Percentiles rank a stretch among this genome's conserved stretches.
Evolutionary conservation across 2,113 vertebrate species (phyloP).

Genomic region (Opisthocomus hoazin): DNA sequence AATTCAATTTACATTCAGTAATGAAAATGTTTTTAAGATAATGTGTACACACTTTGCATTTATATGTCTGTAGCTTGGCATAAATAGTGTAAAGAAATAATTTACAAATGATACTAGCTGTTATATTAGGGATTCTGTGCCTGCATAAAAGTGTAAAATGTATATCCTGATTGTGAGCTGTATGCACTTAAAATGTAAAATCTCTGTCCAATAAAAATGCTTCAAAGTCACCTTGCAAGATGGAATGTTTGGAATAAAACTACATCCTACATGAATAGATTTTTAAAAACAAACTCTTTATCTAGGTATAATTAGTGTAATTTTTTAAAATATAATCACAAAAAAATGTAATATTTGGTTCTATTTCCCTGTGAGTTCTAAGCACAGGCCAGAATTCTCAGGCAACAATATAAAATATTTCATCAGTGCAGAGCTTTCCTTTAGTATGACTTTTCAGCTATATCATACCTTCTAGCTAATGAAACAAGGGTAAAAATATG

Average conservation of each 20-base stretch:
- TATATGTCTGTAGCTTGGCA: slow-evolving; percentile 38
- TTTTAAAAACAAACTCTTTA: neutral
- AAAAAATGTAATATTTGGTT: neutral
- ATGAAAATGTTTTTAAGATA: slow-evolving; percentile 57
- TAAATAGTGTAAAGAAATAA: slow-evolving; percentile 22
- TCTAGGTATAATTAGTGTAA: neutral
- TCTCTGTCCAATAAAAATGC: slow-evolving; percentile 34
- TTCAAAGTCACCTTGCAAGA: slow-evolving; percentile 45
- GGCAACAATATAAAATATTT: neutral
- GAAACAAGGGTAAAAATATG: neutral
- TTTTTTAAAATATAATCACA: neutral
- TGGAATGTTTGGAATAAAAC: neutral
- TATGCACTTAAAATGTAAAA: slow-evolving; percentile 31
- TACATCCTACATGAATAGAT: neutral
- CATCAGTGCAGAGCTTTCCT: neutral
- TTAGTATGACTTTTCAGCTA: neutral
- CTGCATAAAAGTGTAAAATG: slow-evolving; percentile 49
- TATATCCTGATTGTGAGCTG: neutral
- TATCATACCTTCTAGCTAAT: neutral
- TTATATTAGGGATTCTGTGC: slow-evolving; percentile 37
- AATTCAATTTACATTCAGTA: slow-evolving; percentile 53
- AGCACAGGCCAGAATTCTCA: neutral
- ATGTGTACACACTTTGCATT: slow-evolving; percentile 52
- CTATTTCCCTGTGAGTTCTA: neutral
- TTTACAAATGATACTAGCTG: neutral